Base-by-base conservation (phyloP, 2,113 vertebrate genomes). In the Scalopus aquaticus region DNA sequence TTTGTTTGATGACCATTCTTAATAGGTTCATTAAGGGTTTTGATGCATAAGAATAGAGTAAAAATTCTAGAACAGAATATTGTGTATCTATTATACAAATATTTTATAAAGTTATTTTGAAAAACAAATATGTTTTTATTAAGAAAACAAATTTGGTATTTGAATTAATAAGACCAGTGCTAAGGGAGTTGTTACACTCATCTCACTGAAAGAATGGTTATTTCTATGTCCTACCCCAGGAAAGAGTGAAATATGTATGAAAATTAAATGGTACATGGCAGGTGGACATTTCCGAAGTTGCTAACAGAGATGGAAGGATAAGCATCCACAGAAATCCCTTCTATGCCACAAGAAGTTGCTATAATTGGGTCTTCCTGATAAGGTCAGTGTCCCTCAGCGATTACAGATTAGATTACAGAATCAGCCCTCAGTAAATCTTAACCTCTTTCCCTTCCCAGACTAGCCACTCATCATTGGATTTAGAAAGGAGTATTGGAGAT, bases 1-100 rank as follows among this genome's bases (percentile, higher is more conserved):
- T 91, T 96, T 94, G 30, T 32, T 88, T 89, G 26, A 80, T 88
- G 62, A 88, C 62, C 51, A 74, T 80, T 79, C 42, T 91, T 93
- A 94, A 65, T 22, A 88, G 22, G 3, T 30, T 86, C 44, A 87
- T 90, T 92, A 70, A 94, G 58, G 28, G 9, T 62, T 62, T 44
- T 90, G 64, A 94, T 87, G 58, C 77, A 7, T 83, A 49, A 93
- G 39, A 95, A 46, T 80, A 46, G 11, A 46, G 24, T 64, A 79
- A 24, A 87, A 91, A 91, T 62, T 26, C 54, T 89, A 79, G 24
- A 90, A 73, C 64, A 74, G n/a, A 58, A 86, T 64, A 35, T 5
- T 42, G 4, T 32, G 17, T 79, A 2, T 72, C 80, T 58, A 74
- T 89, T 70, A 78, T 12, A 74, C 74, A 85, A 93, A 51, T 35